Evolutionary conservation across 2,888 invertebrate species (phyloP), one percentile per base, ranked within the genome.

Genomic region (Phrixothrix hirtus): DNA sequence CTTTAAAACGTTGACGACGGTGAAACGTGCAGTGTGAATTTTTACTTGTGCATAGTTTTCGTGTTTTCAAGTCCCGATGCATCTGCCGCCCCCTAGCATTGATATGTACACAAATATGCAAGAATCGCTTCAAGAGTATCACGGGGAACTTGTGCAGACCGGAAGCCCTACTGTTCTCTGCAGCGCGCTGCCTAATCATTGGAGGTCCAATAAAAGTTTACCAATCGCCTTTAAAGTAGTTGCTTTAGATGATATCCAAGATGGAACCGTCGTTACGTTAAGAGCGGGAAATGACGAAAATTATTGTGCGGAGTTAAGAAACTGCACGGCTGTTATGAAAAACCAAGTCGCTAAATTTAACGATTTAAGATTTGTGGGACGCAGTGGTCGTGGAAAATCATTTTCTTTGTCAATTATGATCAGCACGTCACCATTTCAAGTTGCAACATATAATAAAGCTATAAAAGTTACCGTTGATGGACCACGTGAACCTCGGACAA

Each of bases 401-500:
- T 98, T 99, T 77, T 90, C 93, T 6, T 77, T 99, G 66, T 95
- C 95, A 62, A 98, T 99, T 74, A 92, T 92, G 63, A 92, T 99
- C 70, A 87, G 87, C 72, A 82, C 86, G 11, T 82, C 83, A 61
- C 85, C 85, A 6, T 80, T 83, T 59, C 96, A 97, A 80, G 87
- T 96, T 16, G 93, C 96, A 38, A 90, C 93, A 2, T 98, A 97
- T 76, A 87, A 81, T 67, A 97, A 97, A 75, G 97, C 97, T 43
- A 99, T 99, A 76, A 99, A 99, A 83, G 97, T 99, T 47, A 99
- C 99, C 13, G 99, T 99, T 21, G 99, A 99, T 72, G 99, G 99
- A 67, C 99, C 99, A 0, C 80, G 99, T 68, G 97, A 98, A 79
- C 97, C 98, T 10, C 82, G 97, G 77, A 94, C 94, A 63, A 96